phyloP scores from a whole-genome alignment of 2,797 vertebrate genomes.

The Falco columbarius region DNA sequence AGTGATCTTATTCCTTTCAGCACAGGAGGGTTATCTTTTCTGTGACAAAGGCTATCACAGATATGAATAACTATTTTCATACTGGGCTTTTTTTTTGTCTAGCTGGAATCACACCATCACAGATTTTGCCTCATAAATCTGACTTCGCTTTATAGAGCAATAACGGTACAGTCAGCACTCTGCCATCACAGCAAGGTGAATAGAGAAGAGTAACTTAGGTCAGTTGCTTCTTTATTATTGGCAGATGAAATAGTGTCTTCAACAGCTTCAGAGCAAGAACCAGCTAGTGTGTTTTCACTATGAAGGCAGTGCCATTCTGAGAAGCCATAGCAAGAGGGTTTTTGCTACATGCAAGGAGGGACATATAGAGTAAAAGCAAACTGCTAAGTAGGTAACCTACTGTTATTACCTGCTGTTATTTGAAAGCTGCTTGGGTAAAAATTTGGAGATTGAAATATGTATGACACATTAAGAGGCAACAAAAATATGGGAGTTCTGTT shows the following conservation, averaged over 20 bases:
- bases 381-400: not conserved
- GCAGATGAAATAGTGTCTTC: conserved; percentile 64
- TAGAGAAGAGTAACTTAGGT: conserved; percentile 57
- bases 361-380: not conserved
- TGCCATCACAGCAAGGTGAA: conserved; percentile 64
- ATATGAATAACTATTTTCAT: conserved; percentile 71
- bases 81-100: conserved; percentile 55
- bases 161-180: conserved; percentile 53
- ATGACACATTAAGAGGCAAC: not conserved
- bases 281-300: conserved; percentile 31
- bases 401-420: not conserved
- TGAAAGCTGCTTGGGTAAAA: conserved; percentile 1
- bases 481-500: not conserved
- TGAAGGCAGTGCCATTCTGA: not conserved
- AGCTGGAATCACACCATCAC: conserved; percentile 57
- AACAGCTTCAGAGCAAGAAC: conserved; percentile 58
- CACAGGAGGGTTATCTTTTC: conserved; percentile 65
- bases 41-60: conserved; percentile 59
- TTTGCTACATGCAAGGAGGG: not conserved
- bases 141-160: conserved; percentile 49
- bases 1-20: conserved; percentile 64
- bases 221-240: conserved; percentile 65
- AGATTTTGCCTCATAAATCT: conserved; percentile 62
- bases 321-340: not conserved
- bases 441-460: not conserved